Evolutionary conservation across 2,888 invertebrate genomes (phyloP), one percentile per base, ranked within the genome.

Genomic region (Dusona sp.): DNA sequence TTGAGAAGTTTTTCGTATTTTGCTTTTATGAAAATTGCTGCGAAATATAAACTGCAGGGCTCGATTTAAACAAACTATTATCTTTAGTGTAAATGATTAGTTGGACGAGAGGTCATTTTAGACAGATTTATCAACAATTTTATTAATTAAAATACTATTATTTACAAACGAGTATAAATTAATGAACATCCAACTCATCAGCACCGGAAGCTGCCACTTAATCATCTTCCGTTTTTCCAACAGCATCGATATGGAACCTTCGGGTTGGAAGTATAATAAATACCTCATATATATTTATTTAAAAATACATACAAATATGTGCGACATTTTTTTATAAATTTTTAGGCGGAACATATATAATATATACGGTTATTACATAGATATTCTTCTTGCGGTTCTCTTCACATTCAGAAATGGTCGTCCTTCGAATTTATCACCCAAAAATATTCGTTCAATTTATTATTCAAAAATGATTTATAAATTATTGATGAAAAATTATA

Each of bases 101-200:
- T 38, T 36, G 29, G 11, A 48, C 48, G 65, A 33, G 61, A 64
- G 65, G 38, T 13, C 11, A 33, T 22, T 25, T 42, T 38, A 79
- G 61, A 61, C 61, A 61, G 79, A 81, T 84, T 90, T 91, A 90
- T 90, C 86, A 91, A 91, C 88, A 89, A 88, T 90, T 93, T 93
- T 93, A 93, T 93, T 93, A 88, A 85, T 91, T 92, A 91, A 92
- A 92, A 92, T 88, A 91, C 93, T 93, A 93, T 84, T 93, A 93
- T 93, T 93, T 93, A 93, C 93, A 93, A 92, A 89, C 90, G 90
- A 89, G 87, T 92, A 93, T 93, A 93, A 93, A 93, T 93, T 91
- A 93, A 92, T 90, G 91, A 90, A 91, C 89, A 89, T 91, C 90
- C 90, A 90, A 92, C 90, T 91, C 90, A 91, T 91, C 92, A 92